Percentiles rank a stretch among this genome's conserved stretches.
phyloP scores from a whole-genome alignment of 1,140 invertebrate genomes.

The Holcopasites calliopsidis region DNA sequence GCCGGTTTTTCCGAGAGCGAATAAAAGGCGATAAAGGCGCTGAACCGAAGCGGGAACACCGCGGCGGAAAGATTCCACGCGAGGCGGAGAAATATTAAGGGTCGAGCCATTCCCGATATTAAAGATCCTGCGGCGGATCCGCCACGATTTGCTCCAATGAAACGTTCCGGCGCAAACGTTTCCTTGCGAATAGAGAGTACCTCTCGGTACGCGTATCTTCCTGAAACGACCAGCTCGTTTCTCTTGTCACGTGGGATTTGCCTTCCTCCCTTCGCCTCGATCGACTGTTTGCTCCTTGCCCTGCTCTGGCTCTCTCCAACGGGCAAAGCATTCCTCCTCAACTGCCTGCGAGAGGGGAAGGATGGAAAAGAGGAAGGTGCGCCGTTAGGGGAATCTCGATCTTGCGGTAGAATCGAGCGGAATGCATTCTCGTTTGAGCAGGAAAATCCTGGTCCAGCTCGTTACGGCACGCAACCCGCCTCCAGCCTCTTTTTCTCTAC shows the following conservation, averaged over 20 bases:
- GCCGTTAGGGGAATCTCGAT: constrained; percentile 16
- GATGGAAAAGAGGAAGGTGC: neutral
- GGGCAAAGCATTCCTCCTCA: too few species aligned
- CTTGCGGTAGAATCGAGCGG: neutral
- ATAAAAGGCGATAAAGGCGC: constrained; percentile 6
- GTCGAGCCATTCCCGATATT: constrained; percentile 37
- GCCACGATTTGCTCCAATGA: constrained; percentile 44
- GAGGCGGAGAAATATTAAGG: constrained; percentile 51
- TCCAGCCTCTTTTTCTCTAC: neutral
- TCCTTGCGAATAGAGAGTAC: too few species aligned
- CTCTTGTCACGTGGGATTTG: constrained; percentile 16
- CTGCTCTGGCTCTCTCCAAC: neutral
- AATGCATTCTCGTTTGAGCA: neutral
- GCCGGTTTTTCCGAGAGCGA: neutral
- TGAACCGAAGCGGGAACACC: neutral
- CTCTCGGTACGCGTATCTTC: constrained; percentile 30
- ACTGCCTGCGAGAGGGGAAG: too few species aligned
- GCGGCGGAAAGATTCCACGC: constrained; percentile 1
- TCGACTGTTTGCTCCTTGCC: neutral
- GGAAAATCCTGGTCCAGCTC: neutral
- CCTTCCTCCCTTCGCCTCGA: neutral
- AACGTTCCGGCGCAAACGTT: constrained; percentile 10
- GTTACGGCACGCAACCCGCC: neutral
- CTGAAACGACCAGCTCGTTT: constrained; percentile 35
- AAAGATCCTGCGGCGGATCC: constrained; percentile 31